Base-by-base conservation (phyloP, 2,797 vertebrate species). In the Anabacerthia variegaticeps region DNA sequence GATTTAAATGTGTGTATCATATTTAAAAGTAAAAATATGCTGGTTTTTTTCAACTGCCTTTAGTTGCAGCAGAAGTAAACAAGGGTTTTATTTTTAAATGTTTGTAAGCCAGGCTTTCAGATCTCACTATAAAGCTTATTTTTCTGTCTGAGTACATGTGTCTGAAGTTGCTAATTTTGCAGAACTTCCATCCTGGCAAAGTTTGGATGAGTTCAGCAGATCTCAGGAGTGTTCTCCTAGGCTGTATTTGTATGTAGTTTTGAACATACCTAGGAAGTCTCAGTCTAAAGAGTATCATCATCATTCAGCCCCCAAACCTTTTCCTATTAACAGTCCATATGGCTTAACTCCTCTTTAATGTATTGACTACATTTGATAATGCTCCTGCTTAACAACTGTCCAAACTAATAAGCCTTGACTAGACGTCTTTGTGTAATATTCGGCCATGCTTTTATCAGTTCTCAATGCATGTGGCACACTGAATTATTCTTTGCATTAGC, bases 401-500 rank as follows among this genome's bases (percentile, higher is more conserved):
- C 26, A 62, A 78, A 36, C 27, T 7, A 3, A 41, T 66, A 87
- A 75, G 27, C 27, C 27, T 75, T 46, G 23, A 63, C 39, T 23
- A 83, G 72, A n/a, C 7, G 37, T 23, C 58, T 81, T 37, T 67
- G 36, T 5, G 7, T 52, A 27, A 59, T 67, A 73, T 14, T 77
- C 56, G 63, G 36, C 34, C 6, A 2, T 44, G 21, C 44, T 85
- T 94, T 88, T 66, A 86, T 87, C 10, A 28, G 21, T 66, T 39
- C 26, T 85, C 1, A 0, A 32, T n/a, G 26, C 55, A 55, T 23
- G 77, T 54, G 30, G 62, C 30, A 65, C 41, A 36, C 49, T 37
- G 65, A 96, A 93, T 88, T 89, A 55, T 69, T 76, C 48, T 96
- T 88, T 84, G 15, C 80, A 94, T 95, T 95, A 96, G 67, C 37